phyloP scores from a whole-genome alignment of 2,113 vertebrate genomes.

The Procapra przewalskii region DNA sequence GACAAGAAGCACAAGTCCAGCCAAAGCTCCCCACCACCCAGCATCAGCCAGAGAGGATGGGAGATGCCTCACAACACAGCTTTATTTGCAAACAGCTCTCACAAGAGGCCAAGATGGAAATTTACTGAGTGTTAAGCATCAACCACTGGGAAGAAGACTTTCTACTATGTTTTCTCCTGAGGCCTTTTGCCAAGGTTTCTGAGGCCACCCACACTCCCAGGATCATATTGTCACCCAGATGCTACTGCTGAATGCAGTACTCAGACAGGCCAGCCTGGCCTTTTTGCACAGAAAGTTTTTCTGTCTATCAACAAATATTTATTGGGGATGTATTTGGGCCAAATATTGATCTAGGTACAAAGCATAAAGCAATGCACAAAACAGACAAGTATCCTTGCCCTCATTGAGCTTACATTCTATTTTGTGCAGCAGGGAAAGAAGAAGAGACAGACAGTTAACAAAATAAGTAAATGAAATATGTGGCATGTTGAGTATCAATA shows the following conservation, averaged over 20 bases:
- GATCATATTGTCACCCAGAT: background rate
- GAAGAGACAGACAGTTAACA: background rate
- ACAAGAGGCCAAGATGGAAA: slow-evolving; percentile 34
- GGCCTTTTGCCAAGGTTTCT: background rate
- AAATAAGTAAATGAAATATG: background rate
- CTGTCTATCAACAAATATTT: background rate
- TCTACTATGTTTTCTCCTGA: background rate
- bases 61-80: background rate
- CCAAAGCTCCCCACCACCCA: background rate
- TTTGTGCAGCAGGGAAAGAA: background rate
- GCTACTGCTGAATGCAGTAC: background rate
- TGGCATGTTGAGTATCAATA: fast-evolving
- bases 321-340: background rate
- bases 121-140: background rate
- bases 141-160: background rate
- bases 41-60: background rate
- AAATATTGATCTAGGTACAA: background rate
- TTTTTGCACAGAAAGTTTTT: background rate
- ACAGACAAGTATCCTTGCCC: background rate
- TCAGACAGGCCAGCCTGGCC: background rate
- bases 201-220: background rate
- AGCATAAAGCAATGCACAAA: background rate
- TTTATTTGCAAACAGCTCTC: background rate
- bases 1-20: background rate
- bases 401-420: background rate